Base-by-base conservation (phyloP, 2,113 vertebrate species). In the Narcine bancroftii region DNA sequence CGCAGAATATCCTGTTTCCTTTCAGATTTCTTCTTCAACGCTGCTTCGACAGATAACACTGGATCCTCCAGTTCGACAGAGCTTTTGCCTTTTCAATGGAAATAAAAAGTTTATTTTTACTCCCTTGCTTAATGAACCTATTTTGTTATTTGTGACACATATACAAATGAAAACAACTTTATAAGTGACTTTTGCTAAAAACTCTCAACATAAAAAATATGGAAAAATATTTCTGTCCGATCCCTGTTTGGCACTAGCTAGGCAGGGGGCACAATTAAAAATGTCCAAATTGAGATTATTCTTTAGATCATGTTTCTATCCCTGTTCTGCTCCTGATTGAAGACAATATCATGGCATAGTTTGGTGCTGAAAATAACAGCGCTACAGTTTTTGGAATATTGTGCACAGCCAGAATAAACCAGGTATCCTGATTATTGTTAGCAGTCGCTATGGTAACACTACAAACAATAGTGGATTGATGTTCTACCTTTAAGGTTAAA, bases 11-110 rank as follows among this genome's bases (percentile, higher is more conserved):
- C 36, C 89, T 47, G 63, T 45, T 36, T 53, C 71, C 89, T 91
- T 91, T 91, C 89, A 91, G 47, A 91, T 47, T 91, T 91, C 89
- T 71, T 91, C 63, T 26, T 91, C 89, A 66, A 47, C 71, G 63
- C 65, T 29, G 89, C 29, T 29, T 91, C 89, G 36, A 60, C 81
- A 87, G 81, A 6, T 63, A 53, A 60, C 66, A 47, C 65, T 47
- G 21, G 2, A 42, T 91, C 63, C n/a, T 33, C 6, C 6, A 91
- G 47, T 29, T 33, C 63, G 33, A 91, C 39, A 42, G 24, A 17
- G 89, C 36, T 91, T 39, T 91, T 47, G 45, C 24, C 89, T 91
- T 33, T 91, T 47, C 69, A 42, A 89, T 47, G 60, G 19, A 65
- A 69, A 50, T n/a, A 91, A 69, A 47, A 33, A 36, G 11, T 60